A percentile compares a stretch with the other conserved stretches of the same genome.
Conservation (phyloP, 2,113 vertebrate species). For the Anhinga anhinga region DNA sequence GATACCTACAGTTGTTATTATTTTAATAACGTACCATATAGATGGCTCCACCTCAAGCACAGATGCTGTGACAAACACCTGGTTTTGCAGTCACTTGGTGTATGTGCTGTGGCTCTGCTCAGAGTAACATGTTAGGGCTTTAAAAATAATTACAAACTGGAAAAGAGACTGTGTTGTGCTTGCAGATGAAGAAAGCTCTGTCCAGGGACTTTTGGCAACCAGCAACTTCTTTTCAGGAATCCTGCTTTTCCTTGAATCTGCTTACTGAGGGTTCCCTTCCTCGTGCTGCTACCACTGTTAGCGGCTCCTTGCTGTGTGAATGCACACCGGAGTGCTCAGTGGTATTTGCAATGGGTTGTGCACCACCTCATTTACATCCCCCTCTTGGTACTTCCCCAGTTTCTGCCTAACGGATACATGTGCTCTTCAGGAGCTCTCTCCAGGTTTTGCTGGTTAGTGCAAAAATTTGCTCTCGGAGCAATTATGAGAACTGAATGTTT, state of each 20-base stretch:
- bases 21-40: background rate
- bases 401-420: background rate
- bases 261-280: background rate
- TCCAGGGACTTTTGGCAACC: background rate
- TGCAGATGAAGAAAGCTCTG: background rate
- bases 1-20: background rate
- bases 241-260: background rate
- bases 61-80: background rate
- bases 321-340: background rate
- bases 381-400: background rate
- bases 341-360: background rate
- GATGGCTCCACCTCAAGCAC: background rate
- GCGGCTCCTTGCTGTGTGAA: background rate
- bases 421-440: background rate
- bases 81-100: background rate
- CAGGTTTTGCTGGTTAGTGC: accelerated
- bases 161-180: background rate
- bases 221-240: background rate
- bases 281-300: background rate
- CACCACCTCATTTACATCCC: background rate
- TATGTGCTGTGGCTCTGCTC: background rate
- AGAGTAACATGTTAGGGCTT: background rate
- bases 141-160: background rate
- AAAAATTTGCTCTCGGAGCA: background rate
- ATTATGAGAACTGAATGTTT: background rate